These are phyloP conservation scores for Varecia variegata DNA, from an alignment of 2,797 vertebrate species.

Conservation along the genomic window DNA sequence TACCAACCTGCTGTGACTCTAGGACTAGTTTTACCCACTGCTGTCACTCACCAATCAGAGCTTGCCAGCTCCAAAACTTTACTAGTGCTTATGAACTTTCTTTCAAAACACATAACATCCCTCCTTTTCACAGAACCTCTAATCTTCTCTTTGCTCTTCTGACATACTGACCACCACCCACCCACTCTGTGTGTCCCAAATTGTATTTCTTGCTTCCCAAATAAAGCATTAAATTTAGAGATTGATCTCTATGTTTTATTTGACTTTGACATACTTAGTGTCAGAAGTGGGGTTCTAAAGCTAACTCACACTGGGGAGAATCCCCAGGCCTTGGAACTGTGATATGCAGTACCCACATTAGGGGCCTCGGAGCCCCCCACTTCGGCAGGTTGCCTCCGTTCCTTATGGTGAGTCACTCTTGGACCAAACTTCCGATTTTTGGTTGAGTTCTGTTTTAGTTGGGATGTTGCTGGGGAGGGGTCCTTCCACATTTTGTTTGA, in stretches of 20 bases:
- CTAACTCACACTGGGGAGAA: background rate
- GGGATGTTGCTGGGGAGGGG: background rate
- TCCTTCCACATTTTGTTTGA: background rate
- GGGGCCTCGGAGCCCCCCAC: background rate
- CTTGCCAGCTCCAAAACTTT: background rate
- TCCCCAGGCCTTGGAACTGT: background rate
- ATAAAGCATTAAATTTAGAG: background rate
- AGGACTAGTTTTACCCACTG: background rate
- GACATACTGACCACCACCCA: background rate
- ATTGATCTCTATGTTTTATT: background rate
- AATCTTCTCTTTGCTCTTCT: background rate
- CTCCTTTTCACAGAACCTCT: background rate
- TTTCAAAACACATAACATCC: background rate
- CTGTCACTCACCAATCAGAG: background rate
- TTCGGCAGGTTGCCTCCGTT: background rate
- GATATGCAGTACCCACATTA: background rate
- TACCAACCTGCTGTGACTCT: background rate
- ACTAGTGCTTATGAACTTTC: background rate
- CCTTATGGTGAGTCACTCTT: background rate
- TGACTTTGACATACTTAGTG: background rate
- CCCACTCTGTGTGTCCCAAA: background rate
- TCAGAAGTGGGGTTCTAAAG: background rate
- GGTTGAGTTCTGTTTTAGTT: background rate
- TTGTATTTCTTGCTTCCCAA: background rate
- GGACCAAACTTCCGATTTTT: background rate